These are phyloP conservation scores for Leptopilina myrica DNA, from an alignment of 2,888 invertebrate genomes.

Conservation along the genomic window DNA sequence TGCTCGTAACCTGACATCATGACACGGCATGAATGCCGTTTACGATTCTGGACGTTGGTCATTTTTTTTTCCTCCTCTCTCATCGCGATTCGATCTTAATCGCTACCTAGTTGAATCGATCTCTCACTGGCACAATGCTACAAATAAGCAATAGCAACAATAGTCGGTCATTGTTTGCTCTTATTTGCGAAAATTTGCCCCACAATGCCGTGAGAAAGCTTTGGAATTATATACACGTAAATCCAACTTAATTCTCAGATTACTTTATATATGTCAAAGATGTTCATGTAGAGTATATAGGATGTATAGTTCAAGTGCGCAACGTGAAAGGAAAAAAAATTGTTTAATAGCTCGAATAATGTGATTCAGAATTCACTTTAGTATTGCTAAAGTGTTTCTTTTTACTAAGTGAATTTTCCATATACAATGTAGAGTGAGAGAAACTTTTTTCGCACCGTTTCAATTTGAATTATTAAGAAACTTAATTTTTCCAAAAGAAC, in stretches of 20 bases:
- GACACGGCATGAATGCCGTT: conserved; percentile 22
- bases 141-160: conserved; percentile 30
- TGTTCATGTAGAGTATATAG: background rate
- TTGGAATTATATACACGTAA: conserved; percentile 8
- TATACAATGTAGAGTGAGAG: no score
- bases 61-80: background rate
- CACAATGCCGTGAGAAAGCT: conserved; percentile 31
- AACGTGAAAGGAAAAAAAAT: no score
- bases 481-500: no score
- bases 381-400: no score
- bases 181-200: conserved; percentile 35
- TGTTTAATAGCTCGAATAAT: no score
- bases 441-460: no score
- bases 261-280: conserved; percentile 47
- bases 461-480: no score
- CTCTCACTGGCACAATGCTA: conserved; percentile 27
- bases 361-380: no score
- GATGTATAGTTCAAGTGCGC: no score
- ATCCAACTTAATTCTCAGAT: conserved; percentile 39
- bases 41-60: conserved; percentile 34
- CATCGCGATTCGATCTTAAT: conserved; percentile 29
- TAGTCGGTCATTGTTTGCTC: conserved; percentile 33
- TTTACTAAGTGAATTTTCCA: no score
- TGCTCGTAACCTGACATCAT: conserved; percentile 37
- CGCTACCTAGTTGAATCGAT: conserved; percentile 34